Base-by-base conservation (phyloP, 2,797 vertebrate genomes). In the Eospalax fontanierii region DNA sequence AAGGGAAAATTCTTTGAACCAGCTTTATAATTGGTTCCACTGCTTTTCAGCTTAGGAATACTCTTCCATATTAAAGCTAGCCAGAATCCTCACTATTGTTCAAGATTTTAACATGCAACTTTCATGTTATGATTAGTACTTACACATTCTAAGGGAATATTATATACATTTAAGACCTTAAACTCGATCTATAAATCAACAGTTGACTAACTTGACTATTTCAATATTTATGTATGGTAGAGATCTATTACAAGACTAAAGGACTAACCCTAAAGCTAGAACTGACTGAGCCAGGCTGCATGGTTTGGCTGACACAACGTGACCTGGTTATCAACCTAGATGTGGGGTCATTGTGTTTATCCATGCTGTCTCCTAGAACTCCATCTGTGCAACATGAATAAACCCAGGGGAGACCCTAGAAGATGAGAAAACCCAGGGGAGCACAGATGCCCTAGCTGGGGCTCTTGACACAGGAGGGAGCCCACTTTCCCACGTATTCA, bases 21-120 rank as follows among this genome's bases (percentile, higher is more conserved):
- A 28, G 22, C 74, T 63, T 66, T 65, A 30, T 54, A 30, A 57
- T 76, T 66, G 76, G 2, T 86, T 65, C 21, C n/a, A 66, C 59
- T 92, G 35, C 9, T 94, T 95, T 92, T 88, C 38, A 84, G 15
- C n/a, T 93, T 82, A 38, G 28, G 63, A 90, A 33, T 50, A 19
- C 6, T 82, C 83, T 94, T 40, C 33, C 74, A n/a, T 15, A 85
- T 1, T 63, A 16, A 90, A n/a, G 30, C 84, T 1, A 40, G 26
- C 40, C 78, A 50, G 18, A n/a, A 84, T 82, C 40, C 63, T 6
- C 38, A 76, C 15, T 19, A 2, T 92, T 81, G 66, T 78, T 90
- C 38, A 68, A 85, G 19, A 8, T 90, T 92, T 80, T 76, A 88
- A 68, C 50, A 33, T 50, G 10, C 30, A 78, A 26, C 6, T 84